These are phyloP conservation scores for Peromyscus nudipes DNA, from an alignment of 2,797 vertebrate genomes.

Conservation along the genomic window DNA sequence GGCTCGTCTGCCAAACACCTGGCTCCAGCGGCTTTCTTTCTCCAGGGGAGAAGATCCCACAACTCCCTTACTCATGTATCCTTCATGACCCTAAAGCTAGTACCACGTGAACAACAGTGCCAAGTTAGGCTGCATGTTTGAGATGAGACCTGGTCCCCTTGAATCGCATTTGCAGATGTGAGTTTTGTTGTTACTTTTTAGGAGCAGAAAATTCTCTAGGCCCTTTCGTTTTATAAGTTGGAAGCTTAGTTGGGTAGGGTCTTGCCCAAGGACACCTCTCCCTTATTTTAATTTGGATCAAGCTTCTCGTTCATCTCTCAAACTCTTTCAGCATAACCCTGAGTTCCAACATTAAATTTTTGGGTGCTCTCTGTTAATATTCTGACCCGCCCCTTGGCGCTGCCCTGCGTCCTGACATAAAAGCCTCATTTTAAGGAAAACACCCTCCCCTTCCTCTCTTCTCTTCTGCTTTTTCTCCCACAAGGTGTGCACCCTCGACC, in stretches of 20 bases:
- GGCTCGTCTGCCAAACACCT: too few species aligned
- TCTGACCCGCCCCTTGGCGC: too few species aligned
- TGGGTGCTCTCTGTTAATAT: background rate
- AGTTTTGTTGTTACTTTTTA: background rate
- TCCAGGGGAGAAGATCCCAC: background rate
- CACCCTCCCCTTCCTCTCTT: too few species aligned
- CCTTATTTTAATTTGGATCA: background rate
- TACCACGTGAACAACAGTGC: background rate
- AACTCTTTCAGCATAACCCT: background rate
- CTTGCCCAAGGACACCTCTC: background rate
- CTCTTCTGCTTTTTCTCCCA: too few species aligned
- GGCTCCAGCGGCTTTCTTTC: background rate
- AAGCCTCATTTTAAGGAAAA: too few species aligned
- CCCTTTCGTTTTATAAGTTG: background rate
- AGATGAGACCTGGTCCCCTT: too few species aligned
- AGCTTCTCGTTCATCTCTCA: background rate
- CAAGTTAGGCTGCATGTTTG: background rate
- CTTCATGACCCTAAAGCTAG: background rate
- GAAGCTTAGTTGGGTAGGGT: background rate
- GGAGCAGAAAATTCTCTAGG: background rate
- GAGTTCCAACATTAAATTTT: background rate
- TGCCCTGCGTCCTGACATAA: too few species aligned
- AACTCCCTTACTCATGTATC: background rate
- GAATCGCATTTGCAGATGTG: background rate
- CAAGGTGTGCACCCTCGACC: too few species aligned